A percentile compares a stretch with the other conserved stretches of the same genome.
Conservation (phyloP, 1,140 invertebrate genomes). For the Colletes gigas region DNA sequence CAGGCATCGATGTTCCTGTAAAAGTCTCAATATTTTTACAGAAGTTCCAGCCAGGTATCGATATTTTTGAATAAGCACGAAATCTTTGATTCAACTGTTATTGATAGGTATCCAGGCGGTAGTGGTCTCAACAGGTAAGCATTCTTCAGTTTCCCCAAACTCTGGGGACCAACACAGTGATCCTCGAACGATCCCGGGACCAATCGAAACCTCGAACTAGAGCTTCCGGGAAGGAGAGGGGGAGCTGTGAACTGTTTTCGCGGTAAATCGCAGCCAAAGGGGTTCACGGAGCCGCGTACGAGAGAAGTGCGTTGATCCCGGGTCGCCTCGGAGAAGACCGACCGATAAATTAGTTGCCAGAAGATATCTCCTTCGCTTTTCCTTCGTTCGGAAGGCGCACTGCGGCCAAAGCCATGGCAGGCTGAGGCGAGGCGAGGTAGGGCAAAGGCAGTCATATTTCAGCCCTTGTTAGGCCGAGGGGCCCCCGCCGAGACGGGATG, state of each 20-base stretch:
- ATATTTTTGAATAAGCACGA: too few relatives aligned
- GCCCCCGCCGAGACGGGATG: conserved; percentile 74
- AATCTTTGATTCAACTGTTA: too few relatives aligned
- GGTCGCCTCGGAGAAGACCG: conserved; percentile 49
- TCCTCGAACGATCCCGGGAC: background rate
- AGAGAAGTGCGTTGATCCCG: conserved; percentile 59
- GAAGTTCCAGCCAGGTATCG: too few relatives aligned
- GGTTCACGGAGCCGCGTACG: conserved; percentile 18
- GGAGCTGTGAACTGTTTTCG: background rate
- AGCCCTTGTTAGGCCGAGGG: conserved; percentile 78
- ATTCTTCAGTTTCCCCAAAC: too few relatives aligned
- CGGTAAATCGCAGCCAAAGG: conserved; percentile 40
- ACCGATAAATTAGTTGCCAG: conserved; percentile 68
- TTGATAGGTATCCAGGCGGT: too few relatives aligned
- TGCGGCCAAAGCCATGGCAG: conserved; percentile 43
- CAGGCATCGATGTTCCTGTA: too few relatives aligned
- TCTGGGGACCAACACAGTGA: too few relatives aligned
- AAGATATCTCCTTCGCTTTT: conserved; percentile 67
- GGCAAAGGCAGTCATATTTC: conserved; percentile 77
- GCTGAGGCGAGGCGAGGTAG: conserved; percentile 63
- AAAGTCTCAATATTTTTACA: too few relatives aligned
- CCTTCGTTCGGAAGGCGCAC: conserved; percentile 59
- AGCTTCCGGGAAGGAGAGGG: background rate
- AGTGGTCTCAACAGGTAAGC: too few relatives aligned
- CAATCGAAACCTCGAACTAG: background rate